phyloP scores from a whole-genome alignment of 1,140 invertebrate species.

The Tribolium castaneum region DNA sequence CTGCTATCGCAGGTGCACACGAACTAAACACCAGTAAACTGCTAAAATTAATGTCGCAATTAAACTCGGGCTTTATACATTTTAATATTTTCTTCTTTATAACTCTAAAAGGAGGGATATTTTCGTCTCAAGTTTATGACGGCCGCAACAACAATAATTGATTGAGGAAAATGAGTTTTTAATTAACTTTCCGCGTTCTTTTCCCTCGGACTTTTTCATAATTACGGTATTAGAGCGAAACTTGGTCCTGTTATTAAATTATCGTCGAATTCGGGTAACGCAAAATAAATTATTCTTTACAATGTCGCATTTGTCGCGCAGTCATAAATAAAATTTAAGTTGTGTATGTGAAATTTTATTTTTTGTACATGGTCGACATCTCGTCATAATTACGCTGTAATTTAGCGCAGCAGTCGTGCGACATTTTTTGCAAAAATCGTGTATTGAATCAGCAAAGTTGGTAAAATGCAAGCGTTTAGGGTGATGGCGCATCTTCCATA shows the following conservation, averaged over 20 bases:
- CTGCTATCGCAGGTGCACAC: constrained; percentile 34
- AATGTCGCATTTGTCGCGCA: neutral
- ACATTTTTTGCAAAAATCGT: neutral
- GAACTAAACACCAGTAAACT: constrained; percentile 18
- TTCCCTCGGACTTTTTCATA: neutral
- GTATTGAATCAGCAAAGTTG: neutral
- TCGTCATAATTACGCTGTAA: constrained; percentile 16
- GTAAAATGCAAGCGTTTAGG: constrained; percentile 14
- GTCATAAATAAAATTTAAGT: constrained; percentile 24
- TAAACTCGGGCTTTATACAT: constrained; percentile 5
- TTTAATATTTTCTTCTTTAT: constrained; percentile 28
- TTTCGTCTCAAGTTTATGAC: constrained; percentile 7
- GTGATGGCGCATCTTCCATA: neutral
- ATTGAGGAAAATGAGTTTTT: constrained; percentile 30
- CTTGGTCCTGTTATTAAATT: constrained; percentile 23
- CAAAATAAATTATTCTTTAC: too few relatives aligned
- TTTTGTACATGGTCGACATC: neutral
- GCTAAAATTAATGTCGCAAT: constrained; percentile 25
- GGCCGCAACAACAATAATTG: constrained; percentile 24
- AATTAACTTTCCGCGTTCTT: constrained; percentile 31
- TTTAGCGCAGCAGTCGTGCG: neutral
- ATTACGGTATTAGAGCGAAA: constrained; percentile 8
- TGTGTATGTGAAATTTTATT: constrained; percentile 1
- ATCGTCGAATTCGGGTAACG: neutral
- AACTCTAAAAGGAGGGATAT: constrained; percentile 11